Base-by-base conservation (phyloP, 1,140 invertebrate species). In the Pteromalus puparum region DNA sequence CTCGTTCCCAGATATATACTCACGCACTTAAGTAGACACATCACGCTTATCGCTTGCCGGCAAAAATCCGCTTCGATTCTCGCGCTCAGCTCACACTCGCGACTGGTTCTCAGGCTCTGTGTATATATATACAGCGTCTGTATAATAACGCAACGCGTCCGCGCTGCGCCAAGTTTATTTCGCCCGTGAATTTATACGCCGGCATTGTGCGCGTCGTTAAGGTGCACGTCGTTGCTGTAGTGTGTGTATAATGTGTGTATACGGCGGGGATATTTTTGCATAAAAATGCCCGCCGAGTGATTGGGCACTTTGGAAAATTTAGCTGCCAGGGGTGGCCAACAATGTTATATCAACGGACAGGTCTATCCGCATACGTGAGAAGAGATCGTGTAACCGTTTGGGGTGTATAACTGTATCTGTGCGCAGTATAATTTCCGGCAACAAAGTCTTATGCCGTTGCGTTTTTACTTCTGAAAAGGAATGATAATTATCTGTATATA, bases 231-330 rank as follows among this genome's bases (percentile, higher is more conserved):
- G 12, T 0, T 13, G 13, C 67, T 21, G 4, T 2, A 3, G 67
- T 21, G 2, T 21, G 9, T 68, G 2, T n/a, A n/a, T n/a, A n/a
- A n/a, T n/a, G n/a, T n/a, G 4, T 5, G 30, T 34, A 5, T 34
- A 34, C 30, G 48, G 5, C 5, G 67, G 28, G 2, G 9, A 26
- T 13, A 61, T 65, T 70, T 79, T 80, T 80, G n/a, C 30, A 42
- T 80, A 70, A 80, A 80, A 70, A 70, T 80, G 38, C 30, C 24
- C 7, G 18, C 13, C 6, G 34, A 67, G 78, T 68, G 12, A 70
- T 70, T 80, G n/a, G 78, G 34, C n/a, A 46, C 61, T 70, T 80
- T 68, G 30, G 15, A 80, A 80, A 80, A 80, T 70, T 67, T 70
- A 68, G 30, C 10, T 38, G 21, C 15, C 61, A 70, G 15, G 61